Evolutionary conservation across 2,113 vertebrate genomes (phyloP), one percentile per base, ranked within the genome.

Genomic region (Collichthys lucidus): DNA sequence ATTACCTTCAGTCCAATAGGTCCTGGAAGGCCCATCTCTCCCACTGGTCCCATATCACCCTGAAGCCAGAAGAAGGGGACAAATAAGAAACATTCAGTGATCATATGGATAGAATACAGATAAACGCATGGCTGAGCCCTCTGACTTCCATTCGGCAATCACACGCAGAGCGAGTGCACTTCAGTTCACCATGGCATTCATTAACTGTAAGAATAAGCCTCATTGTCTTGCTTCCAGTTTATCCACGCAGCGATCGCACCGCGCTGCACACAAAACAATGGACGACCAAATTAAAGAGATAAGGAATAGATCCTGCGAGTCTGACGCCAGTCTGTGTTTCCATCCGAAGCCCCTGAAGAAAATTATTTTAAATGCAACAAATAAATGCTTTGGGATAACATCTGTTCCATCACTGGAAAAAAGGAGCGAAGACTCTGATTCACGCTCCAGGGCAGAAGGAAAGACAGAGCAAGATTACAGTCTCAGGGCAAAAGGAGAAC

Each of bases 1-100:
- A 84, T 96, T 95, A 99, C 98, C 96, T 99, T 99, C 89, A 99
- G 92, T 94, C 98, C 98, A 83, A 93, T 96, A 67, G 95, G 97
- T 96, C 98, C 98, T 55, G 96, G 94, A 86, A 95, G 95, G 71
- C 98, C 98, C 46, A 98, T 94, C 0, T 96, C 94, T 90, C 98
- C 98, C 52, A 95, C 63, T 29, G 94, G 91, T 82, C 98, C 98
- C 96, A 98, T 96, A 89, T 99, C 98, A 74, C 98, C 98, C 98
- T 99, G 86, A 81, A 65, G 74, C 81, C 91, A 94, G 76, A 69
- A 93, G 26, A 88, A 40, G 64, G 77, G 86, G 46, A 79, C 44
- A 85, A 68, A 80, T 29, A 57, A 84, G 14, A 87, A 52, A 73
- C 68, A 74, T 69, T 52, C 50, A 74, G 29, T 60, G 17, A 71